These are phyloP conservation scores for Pipistrellus nathusii DNA, from an alignment of 2,797 vertebrate species.

Conservation along the genomic window DNA sequence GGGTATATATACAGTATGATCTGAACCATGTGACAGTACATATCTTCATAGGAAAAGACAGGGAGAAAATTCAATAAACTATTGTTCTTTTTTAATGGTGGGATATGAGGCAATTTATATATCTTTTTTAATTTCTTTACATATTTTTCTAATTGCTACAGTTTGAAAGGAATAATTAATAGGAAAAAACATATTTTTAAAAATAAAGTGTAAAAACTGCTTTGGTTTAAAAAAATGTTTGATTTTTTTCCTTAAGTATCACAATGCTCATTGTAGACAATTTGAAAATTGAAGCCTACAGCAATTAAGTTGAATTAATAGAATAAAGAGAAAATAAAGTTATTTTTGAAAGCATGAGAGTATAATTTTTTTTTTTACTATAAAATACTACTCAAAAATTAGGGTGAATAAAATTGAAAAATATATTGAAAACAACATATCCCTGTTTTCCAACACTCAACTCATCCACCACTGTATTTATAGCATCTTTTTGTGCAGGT, in stretches of 20 bases:
- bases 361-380: neutral
- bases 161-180: neutral
- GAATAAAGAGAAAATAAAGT: constrained; percentile 52
- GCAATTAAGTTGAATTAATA: neutral
- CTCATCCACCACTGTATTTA: neutral
- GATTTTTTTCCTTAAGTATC: constrained; percentile 13
- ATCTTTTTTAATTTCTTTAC: neutral
- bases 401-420: neutral
- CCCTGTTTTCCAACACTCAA: neutral
- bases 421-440: neutral
- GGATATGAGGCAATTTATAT: neutral
- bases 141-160: constrained; percentile 23
- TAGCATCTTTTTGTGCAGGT: neutral
- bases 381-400: neutral
- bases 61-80: neutral
- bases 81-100: neutral
- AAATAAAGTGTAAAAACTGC: neutral
- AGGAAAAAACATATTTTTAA: neutral
- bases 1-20: neutral
- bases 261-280: neutral
- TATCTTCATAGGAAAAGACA: constrained; percentile 40
- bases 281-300: neutral
- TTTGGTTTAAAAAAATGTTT: neutral
- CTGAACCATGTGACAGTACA: neutral
- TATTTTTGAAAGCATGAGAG: constrained; percentile 38